These are phyloP conservation scores for Hirudinaria manillensis DNA, from an alignment of 2,888 invertebrate species.

Conservation along the genomic window DNA sequence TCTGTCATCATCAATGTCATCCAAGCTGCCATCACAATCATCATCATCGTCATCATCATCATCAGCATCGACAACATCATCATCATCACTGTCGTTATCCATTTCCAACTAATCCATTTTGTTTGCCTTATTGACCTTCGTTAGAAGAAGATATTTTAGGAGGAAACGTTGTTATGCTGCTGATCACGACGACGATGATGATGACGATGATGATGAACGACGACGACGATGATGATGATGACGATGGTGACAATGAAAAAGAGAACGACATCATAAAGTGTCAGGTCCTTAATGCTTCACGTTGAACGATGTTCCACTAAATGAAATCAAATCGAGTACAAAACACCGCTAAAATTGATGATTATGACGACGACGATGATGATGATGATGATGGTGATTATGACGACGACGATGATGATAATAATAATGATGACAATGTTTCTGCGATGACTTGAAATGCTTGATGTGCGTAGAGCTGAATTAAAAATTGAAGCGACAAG, in stretches of 20 bases:
- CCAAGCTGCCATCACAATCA: neutral
- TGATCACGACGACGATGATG: no score
- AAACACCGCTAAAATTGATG: no score
- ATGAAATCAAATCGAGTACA: no score
- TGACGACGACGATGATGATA: slow-evolving; percentile 27
- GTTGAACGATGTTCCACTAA: no score
- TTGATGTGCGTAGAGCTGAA: no score
- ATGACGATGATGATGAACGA: slow-evolving; percentile 14
- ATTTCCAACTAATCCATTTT: neutral
- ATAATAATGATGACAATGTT: slow-evolving; percentile 26
- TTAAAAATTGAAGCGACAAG: no score
- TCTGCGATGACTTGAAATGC: neutral
- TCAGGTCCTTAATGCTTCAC: no score
- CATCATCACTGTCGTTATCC: neutral
- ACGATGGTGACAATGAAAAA: slow-evolving; percentile 21
- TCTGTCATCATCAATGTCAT: neutral
- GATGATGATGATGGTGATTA: slow-evolving; percentile 27
- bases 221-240: slow-evolving; percentile 22
- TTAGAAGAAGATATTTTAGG: no score
- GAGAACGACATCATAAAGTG: no score
- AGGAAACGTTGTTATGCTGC: no score
- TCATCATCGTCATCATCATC: slow-evolving; percentile 9
- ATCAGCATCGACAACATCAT: neutral
- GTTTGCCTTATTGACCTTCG: neutral
- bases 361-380: slow-evolving; percentile 4